phyloP scores from a whole-genome alignment of 1,140 invertebrate species.

The Bombus picipes region DNA sequence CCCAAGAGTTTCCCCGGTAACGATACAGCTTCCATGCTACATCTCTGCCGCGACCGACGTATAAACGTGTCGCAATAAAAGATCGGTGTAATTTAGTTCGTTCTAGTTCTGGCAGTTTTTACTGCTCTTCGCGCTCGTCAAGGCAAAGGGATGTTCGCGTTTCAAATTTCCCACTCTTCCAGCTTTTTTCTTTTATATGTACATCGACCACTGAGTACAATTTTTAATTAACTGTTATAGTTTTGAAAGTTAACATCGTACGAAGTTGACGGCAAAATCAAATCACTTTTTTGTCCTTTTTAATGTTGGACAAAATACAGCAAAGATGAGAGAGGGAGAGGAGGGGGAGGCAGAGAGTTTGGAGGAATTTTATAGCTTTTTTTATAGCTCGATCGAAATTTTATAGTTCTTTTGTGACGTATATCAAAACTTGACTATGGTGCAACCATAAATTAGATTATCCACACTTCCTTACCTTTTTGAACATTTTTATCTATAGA shows the following conservation, averaged over 20 bases:
- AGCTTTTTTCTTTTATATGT: not conserved
- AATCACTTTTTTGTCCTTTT: too few relatives aligned
- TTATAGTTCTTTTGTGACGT: not conserved
- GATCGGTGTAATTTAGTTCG: conserved; percentile 59
- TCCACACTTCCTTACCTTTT: too few relatives aligned
- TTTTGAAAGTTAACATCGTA: too few relatives aligned
- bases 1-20: conserved; percentile 34
- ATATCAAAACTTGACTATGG: not conserved
- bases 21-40: conserved; percentile 29
- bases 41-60: conserved; percentile 15
- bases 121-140: conserved; percentile 22
- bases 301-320: too few relatives aligned
- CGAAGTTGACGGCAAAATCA: too few relatives aligned
- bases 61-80: conserved; percentile 61
- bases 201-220: too few relatives aligned
- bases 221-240: too few relatives aligned
- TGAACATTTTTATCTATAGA: too few relatives aligned
- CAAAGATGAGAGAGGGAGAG: too few relatives aligned
- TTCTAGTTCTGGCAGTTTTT: conserved; percentile 30
- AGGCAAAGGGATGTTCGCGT: conserved; percentile 43
- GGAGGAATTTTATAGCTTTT: too few relatives aligned
- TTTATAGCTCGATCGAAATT: not conserved
- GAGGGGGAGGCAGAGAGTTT: too few relatives aligned
- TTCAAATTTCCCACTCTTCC: conserved; percentile 25
- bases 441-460: not conserved